Evolutionary conservation across 2,888 invertebrate genomes (phyloP).

Genomic region (Ceramica pisi): DNA sequence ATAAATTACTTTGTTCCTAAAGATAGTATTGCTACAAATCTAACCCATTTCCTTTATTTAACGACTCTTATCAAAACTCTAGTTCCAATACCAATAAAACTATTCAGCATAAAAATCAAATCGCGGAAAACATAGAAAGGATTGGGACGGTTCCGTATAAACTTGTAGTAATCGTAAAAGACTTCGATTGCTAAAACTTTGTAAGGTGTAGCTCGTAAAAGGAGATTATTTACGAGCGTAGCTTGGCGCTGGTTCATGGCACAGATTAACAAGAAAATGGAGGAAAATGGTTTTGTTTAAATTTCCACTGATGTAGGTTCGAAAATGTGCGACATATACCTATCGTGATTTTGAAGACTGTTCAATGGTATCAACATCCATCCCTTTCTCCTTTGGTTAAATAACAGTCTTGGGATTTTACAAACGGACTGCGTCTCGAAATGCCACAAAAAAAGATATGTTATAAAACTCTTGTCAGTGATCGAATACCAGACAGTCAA

Average conservation of each 20-base stretch:
- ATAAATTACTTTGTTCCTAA: constrained; percentile 24
- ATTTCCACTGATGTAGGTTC: constrained; percentile 4
- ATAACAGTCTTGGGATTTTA: background rate
- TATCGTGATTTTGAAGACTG: background rate
- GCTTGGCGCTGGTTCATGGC: constrained; percentile 35
- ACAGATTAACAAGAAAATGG: constrained; percentile 39
- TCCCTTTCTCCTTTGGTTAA: background rate
- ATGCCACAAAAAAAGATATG: too few species aligned
- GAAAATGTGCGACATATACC: background rate
- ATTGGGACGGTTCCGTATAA: constrained; percentile 66
- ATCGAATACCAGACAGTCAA: too few species aligned
- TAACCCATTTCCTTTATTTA: constrained; percentile 38
- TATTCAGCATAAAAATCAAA: constrained; percentile 60
- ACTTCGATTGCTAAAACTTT: constrained; percentile 79
- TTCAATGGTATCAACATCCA: background rate
- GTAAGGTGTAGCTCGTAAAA: constrained; percentile 77
- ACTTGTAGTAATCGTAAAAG: constrained; percentile 78
- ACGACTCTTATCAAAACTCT: constrained; percentile 46
- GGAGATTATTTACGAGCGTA: constrained; percentile 74
- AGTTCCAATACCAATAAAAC: constrained; percentile 55
- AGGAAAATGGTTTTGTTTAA: constrained; percentile 8
- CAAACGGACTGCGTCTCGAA: too few species aligned
- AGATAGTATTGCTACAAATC: constrained; percentile 15
- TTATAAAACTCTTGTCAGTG: too few species aligned
- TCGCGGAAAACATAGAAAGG: constrained; percentile 49